Base-by-base conservation (phyloP, 1,140 invertebrate genomes). In the Saxidomus purpurata region DNA sequence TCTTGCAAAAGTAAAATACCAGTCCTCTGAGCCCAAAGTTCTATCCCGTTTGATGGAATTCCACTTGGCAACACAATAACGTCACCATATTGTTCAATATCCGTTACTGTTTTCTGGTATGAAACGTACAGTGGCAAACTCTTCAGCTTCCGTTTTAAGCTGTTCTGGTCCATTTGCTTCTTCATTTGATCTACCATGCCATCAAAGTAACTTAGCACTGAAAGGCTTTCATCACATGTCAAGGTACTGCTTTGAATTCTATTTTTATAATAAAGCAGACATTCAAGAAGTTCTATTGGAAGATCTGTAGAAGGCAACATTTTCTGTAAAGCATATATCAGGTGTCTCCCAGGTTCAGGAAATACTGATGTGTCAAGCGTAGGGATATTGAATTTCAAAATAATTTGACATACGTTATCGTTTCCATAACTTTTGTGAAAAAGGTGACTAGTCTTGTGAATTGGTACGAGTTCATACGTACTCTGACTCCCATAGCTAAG, bases 31-130 rank as follows among this genome's bases (percentile, higher is more conserved):
- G 80, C 49, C 74, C 67, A 89, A 3, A 1, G 19, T 22, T 79
- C n/a, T 22, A 89, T 28, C 15, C 88, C 88, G 61, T 59, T 69
- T 1, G 28, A n/a, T n/a, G 74, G 88, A 49, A 89, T 25, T 63
- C 28, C 52, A 59, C 11, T 2, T 19, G 69, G 69, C 11, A 84
- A 34, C 17, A 77, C 31, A 2, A 87, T n/a, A 15, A 59, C 84
- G 11, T 79, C 49, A 2, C 22, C 15, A 47, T 8, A 34, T 17
- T 36, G 11, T 36, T 52, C 22, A 61, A 84, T 40, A n/a, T 31
- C 49, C 55, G 25, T 84, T 34, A 38, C 15, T 77, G 28, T 38
- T 40, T 43, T 55, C 11, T 61, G 25, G 19, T 76, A 9, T 2
- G 80, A 63, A 40, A 49, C 19, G 52, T 61, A 85, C 28, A 89